phyloP scores from a whole-genome alignment of 2,797 vertebrate species.

The Clarias fuscus region DNA sequence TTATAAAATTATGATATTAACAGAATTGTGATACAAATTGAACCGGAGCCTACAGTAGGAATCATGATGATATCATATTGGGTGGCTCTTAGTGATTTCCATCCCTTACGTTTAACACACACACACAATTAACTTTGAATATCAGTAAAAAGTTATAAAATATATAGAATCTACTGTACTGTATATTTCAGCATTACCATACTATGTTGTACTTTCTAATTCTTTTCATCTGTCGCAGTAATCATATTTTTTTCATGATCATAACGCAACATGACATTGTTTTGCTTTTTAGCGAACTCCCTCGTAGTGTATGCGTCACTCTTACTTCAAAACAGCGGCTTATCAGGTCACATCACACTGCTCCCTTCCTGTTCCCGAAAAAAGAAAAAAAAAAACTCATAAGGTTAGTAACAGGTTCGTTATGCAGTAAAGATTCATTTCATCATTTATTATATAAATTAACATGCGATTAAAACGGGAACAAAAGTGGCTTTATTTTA shows the following conservation, averaged over 20 bases:
- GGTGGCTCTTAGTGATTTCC: too few relatives aligned
- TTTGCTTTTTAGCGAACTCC: slow-evolving; percentile 30
- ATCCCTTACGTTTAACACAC: too few relatives aligned
- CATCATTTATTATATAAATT: background rate
- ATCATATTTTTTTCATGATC: background rate
- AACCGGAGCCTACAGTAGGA: too few relatives aligned
- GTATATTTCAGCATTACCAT: background rate
- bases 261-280: slow-evolving; percentile 24
- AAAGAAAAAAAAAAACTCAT: slow-evolving; percentile 15
- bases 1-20: too few relatives aligned
- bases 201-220: too few relatives aligned
- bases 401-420: background rate
- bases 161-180: background rate
- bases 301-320: slow-evolving; percentile 37
- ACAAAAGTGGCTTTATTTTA: background rate
- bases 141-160: background rate
- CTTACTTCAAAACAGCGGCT: slow-evolving; percentile 42
- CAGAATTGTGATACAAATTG: too few relatives aligned
- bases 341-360: slow-evolving; percentile 38
- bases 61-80: too few relatives aligned
- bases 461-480: background rate
- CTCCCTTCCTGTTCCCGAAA: slow-evolving; percentile 47
- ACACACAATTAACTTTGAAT: too few relatives aligned
- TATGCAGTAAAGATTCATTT: slow-evolving; percentile 11
- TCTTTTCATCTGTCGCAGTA: background rate